Percentiles rank a stretch among this genome's conserved stretches.
Evolutionary conservation across 2,113 vertebrate genomes (phyloP).

Genomic region (Rhabdornis inornatus): DNA sequence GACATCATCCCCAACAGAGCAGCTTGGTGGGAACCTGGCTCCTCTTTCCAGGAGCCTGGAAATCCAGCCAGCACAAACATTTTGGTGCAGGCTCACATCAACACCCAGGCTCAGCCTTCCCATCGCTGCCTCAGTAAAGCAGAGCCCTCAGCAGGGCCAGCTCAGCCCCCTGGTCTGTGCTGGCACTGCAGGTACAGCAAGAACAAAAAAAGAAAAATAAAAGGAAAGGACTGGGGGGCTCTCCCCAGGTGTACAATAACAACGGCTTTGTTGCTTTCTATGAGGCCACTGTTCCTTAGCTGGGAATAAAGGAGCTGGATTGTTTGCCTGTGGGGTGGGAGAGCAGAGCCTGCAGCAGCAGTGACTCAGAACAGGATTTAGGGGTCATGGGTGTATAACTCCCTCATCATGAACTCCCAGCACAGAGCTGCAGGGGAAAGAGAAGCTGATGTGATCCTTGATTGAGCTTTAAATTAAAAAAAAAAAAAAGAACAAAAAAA

Average conservation of each 20-base stretch:
- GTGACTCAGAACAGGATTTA: slow-evolving; percentile 51
- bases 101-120: background rate
- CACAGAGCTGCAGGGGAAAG: background rate
- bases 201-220: too few relatives aligned
- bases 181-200: too few relatives aligned
- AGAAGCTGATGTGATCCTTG: slow-evolving; percentile 29
- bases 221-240: too few relatives aligned
- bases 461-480: background rate
- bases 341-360: slow-evolving; percentile 13
- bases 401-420: slow-evolving; percentile 47
- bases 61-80: background rate
- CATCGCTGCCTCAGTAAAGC: background rate
- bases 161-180: accelerated
- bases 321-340: slow-evolving; percentile 31
- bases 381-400: slow-evolving; percentile 36
- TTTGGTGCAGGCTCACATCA: background rate
- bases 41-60: background rate
- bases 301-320: slow-evolving; percentile 15
- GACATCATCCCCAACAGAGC: background rate
- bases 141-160: background rate
- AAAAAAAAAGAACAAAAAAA: background rate
- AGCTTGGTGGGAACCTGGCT: background rate
- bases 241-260: background rate
- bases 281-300: background rate
- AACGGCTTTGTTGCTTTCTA: background rate